Evolutionary conservation across 2,113 vertebrate species (phyloP), one percentile per base, ranked within the genome.

Genomic region (Ictidomys tridecemlineatus): DNA sequence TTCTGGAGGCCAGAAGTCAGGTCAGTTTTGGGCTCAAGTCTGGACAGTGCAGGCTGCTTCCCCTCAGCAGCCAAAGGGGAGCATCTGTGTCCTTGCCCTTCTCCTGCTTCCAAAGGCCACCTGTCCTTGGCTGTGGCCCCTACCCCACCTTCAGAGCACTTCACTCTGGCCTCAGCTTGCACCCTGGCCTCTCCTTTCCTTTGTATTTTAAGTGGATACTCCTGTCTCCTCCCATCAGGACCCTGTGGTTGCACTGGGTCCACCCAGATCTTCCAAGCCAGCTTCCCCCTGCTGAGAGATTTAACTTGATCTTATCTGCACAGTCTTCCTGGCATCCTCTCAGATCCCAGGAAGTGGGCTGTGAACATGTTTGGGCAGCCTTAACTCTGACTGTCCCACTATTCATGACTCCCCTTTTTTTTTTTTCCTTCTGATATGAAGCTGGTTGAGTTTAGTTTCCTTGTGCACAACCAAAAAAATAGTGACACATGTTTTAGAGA

Each of bases 181-280:
- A 5, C 10, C 9, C 2, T 2, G 30, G 2, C 32, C 17, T 0
- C 18, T 7, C 32, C 6, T n/a, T n/a, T n/a, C 42, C 5, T 58
- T 22, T 39, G 11, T 1, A 18, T 14, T 24, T 48, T 9, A 4
- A 16, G 2, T 39, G n/a, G 12, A 22, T 8, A 10, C 45, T 26
- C 45, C 32, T 48, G 63, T 18, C 10, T 72, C 63, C 48, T 9
- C 48, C 24, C 58, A 3, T 24, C 13, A 48, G 56, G 30, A 76
- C 11, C 5, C 17, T 45, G 70, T 32, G 86, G 6, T 12, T 13
- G 26, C 1, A 9, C 4, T 26, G 11, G 39, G 4, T 22, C 9
- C 4, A 18, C 34, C n/a, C 72, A 45, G 70, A 28, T 34, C 28
- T 45, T 24, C 37, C 70, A 88, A 45, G 85, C 3, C 26, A 8